Evolutionary conservation across 1,140 invertebrate species (phyloP), one percentile per base, ranked within the genome.

Genomic region (Zaprionus ornatus): DNA sequence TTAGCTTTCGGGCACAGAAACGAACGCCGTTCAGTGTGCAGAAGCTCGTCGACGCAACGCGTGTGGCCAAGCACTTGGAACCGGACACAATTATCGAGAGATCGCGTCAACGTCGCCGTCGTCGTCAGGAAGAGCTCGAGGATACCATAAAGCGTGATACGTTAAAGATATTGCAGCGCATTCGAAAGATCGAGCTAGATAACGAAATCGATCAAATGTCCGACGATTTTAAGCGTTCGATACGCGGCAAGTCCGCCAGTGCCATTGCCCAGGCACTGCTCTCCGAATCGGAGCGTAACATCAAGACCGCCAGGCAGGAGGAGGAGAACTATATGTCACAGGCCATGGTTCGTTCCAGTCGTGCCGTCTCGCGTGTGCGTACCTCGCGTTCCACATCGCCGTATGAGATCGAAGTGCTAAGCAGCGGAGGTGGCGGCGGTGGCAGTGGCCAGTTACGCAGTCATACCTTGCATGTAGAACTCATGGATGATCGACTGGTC

Each of bases 221-320:
- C 54, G 82, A 91, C 61, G 93, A 94, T 78, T 90, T 95, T 23
- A 93, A 93, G 77, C 94, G 91, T 82, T 93, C 93, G 76, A 92
- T 96, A 23, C 94, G 94, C 69, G 96, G 95, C 50, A 96, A 96
- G 93, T 96, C 96, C 3, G 96, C 96, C 10, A 95, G 94, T 82
- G 94, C 94, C 29, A 97, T 97, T 76, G 95, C 95, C 83, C 94
- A 94, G 77, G 95, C 95, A 6, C 87, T 97, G 15, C 87, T 95
- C 37, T 92, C 94, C 6, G 94, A 95, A 72, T 95, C 94, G 63
- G 93, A 94, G 74, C 93, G 93, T 72, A 95, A 95, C 86, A 94
- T 95, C 42, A 92, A 94, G 1, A 86, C 91, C 13, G 91, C 93
- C 13, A 90, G 91, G 57, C 60, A 82, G 73, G 70, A 92, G 62